Evolutionary conservation across 2,888 invertebrate species (phyloP).

Genomic region (Epirrita christyi): DNA sequence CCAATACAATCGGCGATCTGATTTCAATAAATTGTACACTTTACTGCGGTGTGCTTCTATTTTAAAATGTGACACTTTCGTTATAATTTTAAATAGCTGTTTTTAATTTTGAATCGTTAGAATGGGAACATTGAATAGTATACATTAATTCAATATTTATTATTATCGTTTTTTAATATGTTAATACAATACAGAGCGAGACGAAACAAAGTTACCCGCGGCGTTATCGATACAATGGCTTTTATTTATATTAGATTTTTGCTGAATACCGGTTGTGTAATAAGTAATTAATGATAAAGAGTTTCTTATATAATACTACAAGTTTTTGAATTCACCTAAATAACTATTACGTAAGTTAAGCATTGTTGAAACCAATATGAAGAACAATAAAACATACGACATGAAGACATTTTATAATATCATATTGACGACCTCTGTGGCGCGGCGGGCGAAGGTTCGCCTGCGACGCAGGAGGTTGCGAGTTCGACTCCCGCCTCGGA

Average conservation of each 20-base stretch:
- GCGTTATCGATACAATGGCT: not conserved
- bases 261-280: too few relatives aligned
- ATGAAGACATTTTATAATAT: too few relatives aligned
- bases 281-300: too few relatives aligned
- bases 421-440: too few relatives aligned
- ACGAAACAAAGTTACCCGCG: slow-evolving; percentile 18
- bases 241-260: slow-evolving; percentile 12
- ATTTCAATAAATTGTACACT: slow-evolving; percentile 41
- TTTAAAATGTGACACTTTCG: slow-evolving; percentile 22
- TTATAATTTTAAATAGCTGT: slow-evolving; percentile 36
- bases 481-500: too few relatives aligned
- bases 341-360: too few relatives aligned
- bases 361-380: too few relatives aligned
- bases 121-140: slow-evolving; percentile 41
- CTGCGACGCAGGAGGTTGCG: too few relatives aligned
- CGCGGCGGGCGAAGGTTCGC: too few relatives aligned
- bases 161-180: slow-evolving; percentile 48
- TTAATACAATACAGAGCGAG: slow-evolving; percentile 32
- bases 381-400: too few relatives aligned
- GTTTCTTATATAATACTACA: too few relatives aligned
- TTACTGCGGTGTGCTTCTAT: slow-evolving; percentile 41
- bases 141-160: slow-evolving; percentile 34
- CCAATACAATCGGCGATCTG: slow-evolving; percentile 33
- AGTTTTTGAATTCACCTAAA: too few relatives aligned
- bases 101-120: slow-evolving; percentile 41